These are phyloP conservation scores for Hyaena hyaena DNA, from an alignment of 2,113 vertebrate species.

Conservation along the genomic window DNA sequence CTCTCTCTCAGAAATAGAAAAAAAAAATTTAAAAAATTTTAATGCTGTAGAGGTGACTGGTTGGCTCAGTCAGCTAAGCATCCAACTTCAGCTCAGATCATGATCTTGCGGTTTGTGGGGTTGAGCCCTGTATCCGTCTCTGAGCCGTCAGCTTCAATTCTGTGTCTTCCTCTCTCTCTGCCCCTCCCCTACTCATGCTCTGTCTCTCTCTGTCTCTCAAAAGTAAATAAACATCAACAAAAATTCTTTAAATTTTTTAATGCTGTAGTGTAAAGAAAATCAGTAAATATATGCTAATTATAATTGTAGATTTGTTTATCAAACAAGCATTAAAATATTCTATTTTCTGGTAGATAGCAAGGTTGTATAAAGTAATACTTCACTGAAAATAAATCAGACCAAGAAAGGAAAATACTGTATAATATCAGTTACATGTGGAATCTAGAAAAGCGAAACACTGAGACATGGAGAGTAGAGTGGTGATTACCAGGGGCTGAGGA, in stretches of 20 bases:
- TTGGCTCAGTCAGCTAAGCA: too few relatives aligned
- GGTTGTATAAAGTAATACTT: not conserved
- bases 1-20: too few relatives aligned
- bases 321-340: slow-evolving; percentile 15
- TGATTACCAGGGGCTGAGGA: not conserved
- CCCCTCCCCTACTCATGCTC: too few relatives aligned
- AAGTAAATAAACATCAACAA: too few relatives aligned
- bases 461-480: not conserved
- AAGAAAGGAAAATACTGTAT: not conserved
- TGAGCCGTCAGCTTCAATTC: too few relatives aligned
- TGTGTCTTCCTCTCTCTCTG: too few relatives aligned
- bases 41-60: too few relatives aligned
- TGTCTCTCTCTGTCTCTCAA: too few relatives aligned
- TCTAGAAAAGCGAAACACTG: not conserved
- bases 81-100: too few relatives aligned
- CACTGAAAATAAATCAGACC: not conserved
- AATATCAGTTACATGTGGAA: not conserved
- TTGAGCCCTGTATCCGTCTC: too few relatives aligned
- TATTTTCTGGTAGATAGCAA: not conserved
- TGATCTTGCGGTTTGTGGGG: too few relatives aligned
- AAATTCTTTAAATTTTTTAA: not conserved
- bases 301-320: not conserved
- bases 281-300: not conserved
- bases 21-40: too few relatives aligned
- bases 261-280: not conserved